Evolutionary conservation across 1,140 invertebrate species (phyloP).

Genomic region (Drosophila setifemur): DNA sequence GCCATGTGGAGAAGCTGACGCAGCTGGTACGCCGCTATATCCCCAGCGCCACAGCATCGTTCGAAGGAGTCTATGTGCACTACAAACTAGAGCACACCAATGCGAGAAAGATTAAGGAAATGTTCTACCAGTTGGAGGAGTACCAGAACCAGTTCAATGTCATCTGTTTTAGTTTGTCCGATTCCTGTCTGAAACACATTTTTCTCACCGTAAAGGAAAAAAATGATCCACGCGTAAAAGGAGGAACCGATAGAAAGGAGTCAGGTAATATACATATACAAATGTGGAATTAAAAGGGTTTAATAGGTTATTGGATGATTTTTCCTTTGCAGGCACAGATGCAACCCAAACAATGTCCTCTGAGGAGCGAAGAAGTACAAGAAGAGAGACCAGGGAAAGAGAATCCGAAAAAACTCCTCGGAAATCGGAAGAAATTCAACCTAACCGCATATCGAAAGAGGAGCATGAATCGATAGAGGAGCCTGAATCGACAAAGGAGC

Average conservation of each 20-base stretch:
- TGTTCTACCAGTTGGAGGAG: slow-evolving; percentile 17
- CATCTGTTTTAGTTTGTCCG: slow-evolving; percentile 91
- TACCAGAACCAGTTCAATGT: background rate
- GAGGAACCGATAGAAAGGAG: background rate
- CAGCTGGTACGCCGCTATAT: background rate
- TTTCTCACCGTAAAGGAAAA: slow-evolving; percentile 62
- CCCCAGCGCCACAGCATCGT: background rate
- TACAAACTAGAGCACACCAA: background rate
- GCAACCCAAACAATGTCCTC: background rate
- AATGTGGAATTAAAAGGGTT: no score
- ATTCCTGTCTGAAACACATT: slow-evolving; percentile 95
- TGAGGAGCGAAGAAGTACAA: background rate
- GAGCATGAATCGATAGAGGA: background rate
- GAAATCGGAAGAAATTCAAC: no score
- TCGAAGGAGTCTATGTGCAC: background rate
- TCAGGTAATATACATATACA: no score
- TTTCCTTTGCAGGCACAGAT: no score
- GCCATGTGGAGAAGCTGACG: background rate
- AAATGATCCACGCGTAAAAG: no score
- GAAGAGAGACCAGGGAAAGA: background rate
- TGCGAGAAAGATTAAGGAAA: background rate
- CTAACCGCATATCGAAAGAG: no score
- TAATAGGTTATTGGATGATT: no score
- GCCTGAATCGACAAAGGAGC: background rate
- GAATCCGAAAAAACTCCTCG: no score